Evolutionary conservation across 2,888 invertebrate species (phyloP), one percentile per base, ranked within the genome.

Genomic region (Gari tellinella): DNA sequence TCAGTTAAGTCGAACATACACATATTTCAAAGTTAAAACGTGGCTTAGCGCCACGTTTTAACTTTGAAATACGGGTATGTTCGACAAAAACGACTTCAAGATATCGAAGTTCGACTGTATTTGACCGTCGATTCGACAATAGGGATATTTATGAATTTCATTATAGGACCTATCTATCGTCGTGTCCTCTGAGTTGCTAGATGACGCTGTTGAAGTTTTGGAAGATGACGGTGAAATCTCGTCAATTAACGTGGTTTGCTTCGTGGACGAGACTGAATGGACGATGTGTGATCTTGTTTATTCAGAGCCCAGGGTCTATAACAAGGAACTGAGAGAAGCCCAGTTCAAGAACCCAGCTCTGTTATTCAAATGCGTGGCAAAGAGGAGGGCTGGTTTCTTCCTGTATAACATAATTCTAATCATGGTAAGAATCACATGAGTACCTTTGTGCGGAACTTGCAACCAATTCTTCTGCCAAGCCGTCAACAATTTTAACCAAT

Each of bases 221-320:
- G 90, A 90, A 66, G 90, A 91, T 60, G 84, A 87, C 48, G 80
- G 86, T 12, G 89, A 90, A 56, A 80, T 90, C 68, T 89, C 89
- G 46, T 81, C 85, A 2, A 85, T 91, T 14, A 90, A 90, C 64
- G 85, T 88, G 7, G 78, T 87, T 64, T 89, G 89, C 52, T 91
- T 91, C 61, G 88, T 88, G 5, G 90, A 91, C 65, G 88, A 88
- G 51, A 90, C 90, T 81, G 91, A 90, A 67, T 90, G 90, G 90
- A 81, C 80, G 8, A 77, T 91, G 62, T 76, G 86, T 76, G 74
- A 89, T 78, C 76, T 87, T 70, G 81, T 90, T 57, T 78, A 83
- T 80, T 64, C 84, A 51, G 81, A 87, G 73, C 66, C 84, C 60
- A 68, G 64, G 8, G 53, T 68, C 17, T 65, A 72, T 8, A 77